Conservation (phyloP, 1,140 invertebrate genomes). For the Vanessa tameamea region DNA sequence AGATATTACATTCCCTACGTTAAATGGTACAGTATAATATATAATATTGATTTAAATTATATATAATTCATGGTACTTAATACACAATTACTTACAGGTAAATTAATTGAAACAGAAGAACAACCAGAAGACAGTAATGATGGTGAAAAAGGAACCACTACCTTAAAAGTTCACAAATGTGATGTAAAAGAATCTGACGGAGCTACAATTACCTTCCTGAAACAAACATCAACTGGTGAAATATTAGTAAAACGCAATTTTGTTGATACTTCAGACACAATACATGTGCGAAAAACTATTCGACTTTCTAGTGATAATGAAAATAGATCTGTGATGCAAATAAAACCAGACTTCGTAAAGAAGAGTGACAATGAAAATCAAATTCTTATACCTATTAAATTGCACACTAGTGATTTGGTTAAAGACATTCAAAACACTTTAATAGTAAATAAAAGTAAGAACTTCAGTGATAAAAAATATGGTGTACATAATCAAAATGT, state of each 20-base stretch:
- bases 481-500: conserved; percentile 77
- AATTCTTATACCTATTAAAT: conserved; percentile 69
- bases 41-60: background rate
- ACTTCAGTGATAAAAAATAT: conserved; percentile 75
- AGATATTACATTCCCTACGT: conserved; percentile 84
- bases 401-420: conserved; percentile 66
- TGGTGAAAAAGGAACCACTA: conserved; percentile 66
- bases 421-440: conserved; percentile 77
- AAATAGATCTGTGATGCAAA: conserved; percentile 71
- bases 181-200: conserved; percentile 60
- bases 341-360: conserved; percentile 68
- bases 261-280: conserved; percentile 64
- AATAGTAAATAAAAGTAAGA: conserved; percentile 75
- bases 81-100: conserved; percentile 60
- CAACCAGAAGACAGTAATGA: conserved; percentile 66
- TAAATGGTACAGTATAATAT: conserved; percentile 79
- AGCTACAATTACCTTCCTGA: conserved; percentile 65
- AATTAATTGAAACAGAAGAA: conserved; percentile 75
- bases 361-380: conserved; percentile 68
- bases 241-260: conserved; percentile 70
- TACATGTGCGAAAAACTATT: conserved; percentile 68
- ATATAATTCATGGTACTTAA: background rate
- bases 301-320: conserved; percentile 71
- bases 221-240: conserved; percentile 71
- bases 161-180: conserved; percentile 51